phyloP scores from a whole-genome alignment of 2,113 vertebrate genomes.

The Peromyscus californicus region DNA sequence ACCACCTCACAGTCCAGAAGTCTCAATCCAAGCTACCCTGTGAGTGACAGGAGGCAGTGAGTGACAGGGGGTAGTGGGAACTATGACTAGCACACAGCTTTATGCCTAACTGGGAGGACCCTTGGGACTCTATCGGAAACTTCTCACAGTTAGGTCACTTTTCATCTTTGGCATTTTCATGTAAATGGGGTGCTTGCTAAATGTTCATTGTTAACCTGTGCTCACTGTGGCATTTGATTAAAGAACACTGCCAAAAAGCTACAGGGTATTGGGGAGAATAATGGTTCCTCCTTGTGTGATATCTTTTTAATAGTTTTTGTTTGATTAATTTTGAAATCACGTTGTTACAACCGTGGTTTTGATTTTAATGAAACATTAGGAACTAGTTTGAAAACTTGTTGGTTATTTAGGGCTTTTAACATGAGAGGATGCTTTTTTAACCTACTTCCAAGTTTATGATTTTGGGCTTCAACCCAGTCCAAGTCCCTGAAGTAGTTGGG shows the following conservation, averaged over 20 bases:
- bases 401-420: background rate
- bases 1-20: background rate
- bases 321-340: constrained; percentile 4
- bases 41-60: background rate
- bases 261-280: background rate
- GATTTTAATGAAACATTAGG: constrained; percentile 33
- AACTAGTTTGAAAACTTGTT: constrained; percentile 22
- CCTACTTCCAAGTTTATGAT: background rate
- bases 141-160: constrained; percentile 7
- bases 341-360: background rate
- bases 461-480: background rate
- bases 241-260: background rate
- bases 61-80: background rate
- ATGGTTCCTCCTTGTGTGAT: background rate
- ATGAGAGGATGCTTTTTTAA: background rate
- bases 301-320: constrained; percentile 25
- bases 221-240: background rate
- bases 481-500: background rate
- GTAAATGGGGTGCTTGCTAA: constrained; percentile 20
- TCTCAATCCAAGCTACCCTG: background rate
- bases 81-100: background rate
- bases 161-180: background rate
- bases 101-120: background rate
- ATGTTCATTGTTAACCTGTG: background rate
- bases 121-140: background rate